These are phyloP conservation scores for Eumaeus atala DNA, from an alignment of 1,140 invertebrate species.

Conservation along the genomic window DNA sequence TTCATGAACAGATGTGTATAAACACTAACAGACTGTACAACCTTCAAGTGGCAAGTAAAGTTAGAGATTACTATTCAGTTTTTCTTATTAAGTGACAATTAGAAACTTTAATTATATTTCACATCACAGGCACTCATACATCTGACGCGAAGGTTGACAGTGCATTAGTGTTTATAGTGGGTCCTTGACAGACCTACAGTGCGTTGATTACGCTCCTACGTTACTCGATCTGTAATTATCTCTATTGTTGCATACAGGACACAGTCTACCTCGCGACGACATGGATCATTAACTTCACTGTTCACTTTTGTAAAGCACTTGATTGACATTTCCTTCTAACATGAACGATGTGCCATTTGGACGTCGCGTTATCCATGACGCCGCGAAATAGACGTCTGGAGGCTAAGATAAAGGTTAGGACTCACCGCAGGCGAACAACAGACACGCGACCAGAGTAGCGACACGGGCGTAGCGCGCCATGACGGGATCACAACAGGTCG, in stretches of 20 bases:
- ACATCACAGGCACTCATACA: constrained; percentile 36
- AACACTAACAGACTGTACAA: too few relatives aligned
- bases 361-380: constrained; percentile 49
- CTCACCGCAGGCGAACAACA: constrained; percentile 74
- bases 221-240: constrained; percentile 38
- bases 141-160: constrained; percentile 39
- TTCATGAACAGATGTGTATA: too few relatives aligned
- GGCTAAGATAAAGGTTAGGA: constrained; percentile 69
- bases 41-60: too few relatives aligned
- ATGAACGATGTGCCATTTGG: constrained; percentile 39
- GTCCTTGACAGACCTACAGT: constrained; percentile 59
- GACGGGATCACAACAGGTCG: constrained; percentile 76
- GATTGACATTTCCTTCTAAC: constrained; percentile 46
- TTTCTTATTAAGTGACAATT: too few relatives aligned
- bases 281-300: constrained; percentile 56
- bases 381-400: constrained; percentile 62
- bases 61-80: too few relatives aligned
- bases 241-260: constrained; percentile 46
- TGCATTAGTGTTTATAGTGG: constrained; percentile 32
- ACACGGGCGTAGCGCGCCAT: constrained; percentile 76
- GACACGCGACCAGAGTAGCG: constrained; percentile 71
- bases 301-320: constrained; percentile 57
- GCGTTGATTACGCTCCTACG: constrained; percentile 57
- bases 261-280: constrained; percentile 55
- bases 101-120: constrained; percentile 10